phyloP scores from a whole-genome alignment of 2,113 vertebrate species.

The Plecturocebus donacophilus region DNA sequence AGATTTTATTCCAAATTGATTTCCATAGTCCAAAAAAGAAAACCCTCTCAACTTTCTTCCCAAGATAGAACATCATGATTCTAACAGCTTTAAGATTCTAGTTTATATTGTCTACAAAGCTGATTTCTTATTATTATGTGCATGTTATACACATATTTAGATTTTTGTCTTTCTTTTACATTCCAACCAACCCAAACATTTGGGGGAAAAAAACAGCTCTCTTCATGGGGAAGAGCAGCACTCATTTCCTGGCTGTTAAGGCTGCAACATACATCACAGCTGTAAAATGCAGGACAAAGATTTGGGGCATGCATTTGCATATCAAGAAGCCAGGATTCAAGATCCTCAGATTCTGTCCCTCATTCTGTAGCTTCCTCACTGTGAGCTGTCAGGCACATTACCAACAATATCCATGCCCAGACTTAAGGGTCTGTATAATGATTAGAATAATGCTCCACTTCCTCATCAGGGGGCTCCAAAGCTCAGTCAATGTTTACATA shows the following conservation, averaged over 20 bases:
- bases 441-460: slow-evolving; percentile 34
- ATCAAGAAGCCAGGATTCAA: slow-evolving; percentile 16
- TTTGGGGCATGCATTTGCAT: neutral
- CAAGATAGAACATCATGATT: neutral
- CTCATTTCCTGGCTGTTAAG: neutral
- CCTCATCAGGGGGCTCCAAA: slow-evolving; percentile 45
- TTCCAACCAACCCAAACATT: neutral
- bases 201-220: neutral
- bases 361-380: neutral
- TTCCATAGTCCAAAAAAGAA: neutral
- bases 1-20: slow-evolving; percentile 13
- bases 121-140: neutral
- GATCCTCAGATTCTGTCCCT: neutral
- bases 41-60: neutral
- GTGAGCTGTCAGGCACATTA: slow-evolving; percentile 13
- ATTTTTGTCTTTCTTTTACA: slow-evolving; percentile 16
- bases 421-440: neutral
- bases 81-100: neutral
- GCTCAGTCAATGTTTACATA: slow-evolving; percentile 25
- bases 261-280: neutral
- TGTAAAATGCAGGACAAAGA: neutral
- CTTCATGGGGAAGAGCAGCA: neutral
- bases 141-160: neutral
- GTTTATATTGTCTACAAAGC: slow-evolving; percentile 13
- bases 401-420: neutral